Conservation (phyloP, 64 coral and sea anemone species). For the Cladopsammia gracilis region DNA sequence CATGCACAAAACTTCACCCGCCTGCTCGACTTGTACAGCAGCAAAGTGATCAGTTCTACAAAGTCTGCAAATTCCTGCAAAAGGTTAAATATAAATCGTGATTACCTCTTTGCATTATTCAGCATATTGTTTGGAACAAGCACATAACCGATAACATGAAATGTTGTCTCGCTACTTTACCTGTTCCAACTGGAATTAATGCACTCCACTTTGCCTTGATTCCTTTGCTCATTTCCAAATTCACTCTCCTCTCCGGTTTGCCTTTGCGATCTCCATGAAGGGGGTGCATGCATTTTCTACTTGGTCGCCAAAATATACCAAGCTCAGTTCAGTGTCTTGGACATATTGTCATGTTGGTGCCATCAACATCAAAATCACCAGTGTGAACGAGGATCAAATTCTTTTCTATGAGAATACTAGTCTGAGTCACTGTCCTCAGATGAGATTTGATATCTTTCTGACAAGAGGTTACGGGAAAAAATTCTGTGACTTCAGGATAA, state of each 20-base stretch:
- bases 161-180: neutral
- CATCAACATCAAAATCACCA: neutral
- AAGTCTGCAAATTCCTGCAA: conserved; percentile 14
- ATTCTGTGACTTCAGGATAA: neutral
- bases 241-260: conserved; percentile 13
- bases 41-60: neutral
- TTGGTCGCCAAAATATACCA: conserved; percentile 38
- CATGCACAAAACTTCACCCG: neutral
- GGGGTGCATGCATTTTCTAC: conserved; percentile 27
- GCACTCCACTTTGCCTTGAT: conserved; percentile 31
- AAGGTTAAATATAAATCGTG: neutral
- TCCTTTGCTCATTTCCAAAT: conserved; percentile 1
- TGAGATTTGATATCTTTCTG: conserved; percentile 2
- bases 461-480: conserved; percentile 25
- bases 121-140: too few relatives aligned
- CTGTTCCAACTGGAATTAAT: conserved; percentile 28
- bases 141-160: too few relatives aligned
- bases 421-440: conserved; percentile 13
- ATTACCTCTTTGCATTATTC: neutral
- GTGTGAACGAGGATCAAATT: conserved; percentile 18
- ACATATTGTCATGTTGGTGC: conserved; percentile 46
- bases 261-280: conserved; percentile 1
- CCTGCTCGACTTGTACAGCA: neutral
- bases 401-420: conserved; percentile 18
- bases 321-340: conserved; percentile 29